Percentiles rank a stretch among this genome's conserved stretches.
These are phyloP conservation scores for Aspidoscelis tigris DNA, from an alignment of 2,113 vertebrate species.

Conservation along the genomic window DNA sequence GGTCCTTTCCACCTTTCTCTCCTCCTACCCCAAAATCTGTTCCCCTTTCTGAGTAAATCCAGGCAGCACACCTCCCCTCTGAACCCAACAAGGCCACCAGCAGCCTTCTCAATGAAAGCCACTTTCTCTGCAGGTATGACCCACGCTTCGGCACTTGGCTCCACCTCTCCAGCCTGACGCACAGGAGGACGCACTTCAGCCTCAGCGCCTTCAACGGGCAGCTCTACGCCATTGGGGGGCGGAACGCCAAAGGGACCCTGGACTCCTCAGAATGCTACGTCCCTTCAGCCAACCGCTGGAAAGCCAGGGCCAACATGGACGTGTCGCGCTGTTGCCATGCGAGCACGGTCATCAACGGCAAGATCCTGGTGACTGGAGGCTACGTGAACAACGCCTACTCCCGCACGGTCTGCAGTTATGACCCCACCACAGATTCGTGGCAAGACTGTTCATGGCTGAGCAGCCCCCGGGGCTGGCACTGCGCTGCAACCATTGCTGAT, in stretches of 20 bases:
- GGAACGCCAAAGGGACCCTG: constrained; percentile 78
- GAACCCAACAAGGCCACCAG: no score
- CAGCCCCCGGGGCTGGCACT: constrained; percentile 85
- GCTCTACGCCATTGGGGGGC: constrained; percentile 81
- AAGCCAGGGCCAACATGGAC: constrained; percentile 80
- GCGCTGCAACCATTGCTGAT: constrained; percentile 66
- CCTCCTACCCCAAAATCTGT: no score
- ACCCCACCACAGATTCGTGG: constrained; percentile 75
- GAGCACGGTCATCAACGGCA: constrained; percentile 73
- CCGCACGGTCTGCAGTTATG: constrained; percentile 77
- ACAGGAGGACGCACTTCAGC: constrained; percentile 85
- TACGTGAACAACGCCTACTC: constrained; percentile 85
- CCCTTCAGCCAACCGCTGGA: constrained; percentile 83
- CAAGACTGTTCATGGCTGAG: constrained; percentile 73
- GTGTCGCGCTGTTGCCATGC: constrained; percentile 84
- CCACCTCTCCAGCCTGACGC: constrained; percentile 84
- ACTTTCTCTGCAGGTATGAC: constrained; percentile 76
- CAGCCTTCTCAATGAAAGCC: no score
- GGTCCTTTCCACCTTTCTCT: no score
- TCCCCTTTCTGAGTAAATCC: no score
- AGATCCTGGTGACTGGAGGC: constrained; percentile 82
- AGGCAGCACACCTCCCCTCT: no score
- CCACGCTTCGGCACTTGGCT: constrained; percentile 87
- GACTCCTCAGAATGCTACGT: constrained; percentile 83
- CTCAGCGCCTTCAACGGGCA: constrained; percentile 79